Evolutionary conservation across 2,113 vertebrate species (phyloP), one percentile per base, ranked within the genome.

Genomic region (Ceuthmochares aereus): DNA sequence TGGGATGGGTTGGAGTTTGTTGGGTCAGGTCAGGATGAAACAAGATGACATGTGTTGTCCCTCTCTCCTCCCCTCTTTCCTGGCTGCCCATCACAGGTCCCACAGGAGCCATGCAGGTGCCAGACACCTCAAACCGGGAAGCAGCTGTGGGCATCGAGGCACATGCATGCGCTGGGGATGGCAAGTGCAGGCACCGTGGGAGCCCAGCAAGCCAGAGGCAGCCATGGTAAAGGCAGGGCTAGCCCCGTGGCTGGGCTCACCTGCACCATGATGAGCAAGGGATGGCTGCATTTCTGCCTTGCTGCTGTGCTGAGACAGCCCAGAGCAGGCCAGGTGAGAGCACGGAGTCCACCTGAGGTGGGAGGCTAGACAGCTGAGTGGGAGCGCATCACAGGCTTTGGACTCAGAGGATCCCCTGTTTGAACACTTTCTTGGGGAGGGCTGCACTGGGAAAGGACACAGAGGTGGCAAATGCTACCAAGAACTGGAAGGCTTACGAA

Each of bases 101-200:
- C 22, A 8, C 7, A 2, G 1, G 17, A 6, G 14, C 29, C 43
- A 4, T n/a, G 5, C 14, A 3, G 2, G 1, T 4, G 2, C 49
- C 15, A 45, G 43, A 19, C 43, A 45, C 43, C 43, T 45, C 43
- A 45, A 45, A 3, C 19, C 7, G 4, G 1, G 4, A 18, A 20
- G 5, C 5, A 9, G 43, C 34, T 12, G 23, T 3, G 34, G 8
- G 34, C 14, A 6, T 2, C 22, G 7, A 7, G 5, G 29, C 47
- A 30, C 79, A 69, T 42, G 79, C 55, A 25, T 34, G 5, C 12
- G 11, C 26, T 5, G 2, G 23, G 2, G 14, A 54, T 7, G 12
- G 34, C 1, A 5, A 1, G 55, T 3, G 10, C 1, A 25, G 8
- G n/a, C 3, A 0, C 6, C 1, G 2, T 0, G 6, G 37, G 16